Conservation (phyloP, 2,888 invertebrate species). For the Cheiracanthium punctorium region DNA sequence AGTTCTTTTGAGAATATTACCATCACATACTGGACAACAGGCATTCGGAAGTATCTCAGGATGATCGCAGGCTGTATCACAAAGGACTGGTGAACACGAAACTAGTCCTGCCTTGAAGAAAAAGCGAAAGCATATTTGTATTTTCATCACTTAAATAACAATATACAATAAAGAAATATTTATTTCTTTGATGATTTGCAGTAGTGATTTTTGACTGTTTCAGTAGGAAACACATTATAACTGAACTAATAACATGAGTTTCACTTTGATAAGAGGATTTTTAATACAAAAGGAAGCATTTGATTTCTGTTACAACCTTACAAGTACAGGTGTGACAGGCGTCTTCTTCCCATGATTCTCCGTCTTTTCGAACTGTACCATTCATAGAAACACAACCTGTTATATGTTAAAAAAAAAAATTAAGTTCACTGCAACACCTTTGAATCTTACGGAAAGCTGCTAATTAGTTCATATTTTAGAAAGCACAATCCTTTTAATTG, state of each 20-base stretch:
- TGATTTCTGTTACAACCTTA: slow-evolving; percentile 44
- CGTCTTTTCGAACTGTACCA: slow-evolving; percentile 34
- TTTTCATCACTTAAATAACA: too few species aligned
- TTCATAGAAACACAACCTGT: slow-evolving; percentile 44
- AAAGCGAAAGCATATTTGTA: background rate
- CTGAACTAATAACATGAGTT: too few species aligned
- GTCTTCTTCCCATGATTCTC: slow-evolving; percentile 54
- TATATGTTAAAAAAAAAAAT: background rate
- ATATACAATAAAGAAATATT: too few species aligned
- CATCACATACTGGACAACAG: slow-evolving; percentile 61
- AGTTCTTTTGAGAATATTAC: slow-evolving; percentile 34
- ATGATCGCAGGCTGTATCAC: slow-evolving; percentile 55
- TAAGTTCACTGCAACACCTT: too few species aligned
- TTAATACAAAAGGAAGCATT: too few species aligned
- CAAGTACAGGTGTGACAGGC: slow-evolving; percentile 52
- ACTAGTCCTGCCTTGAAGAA: slow-evolving; percentile 59
- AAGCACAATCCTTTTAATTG: too few species aligned
- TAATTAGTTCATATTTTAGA: too few species aligned
- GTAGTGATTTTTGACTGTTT: too few species aligned
- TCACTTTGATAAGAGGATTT: too few species aligned
- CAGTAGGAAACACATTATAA: too few species aligned
- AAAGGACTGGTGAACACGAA: slow-evolving; percentile 37
- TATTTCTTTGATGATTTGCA: too few species aligned
- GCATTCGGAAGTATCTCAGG: slow-evolving; percentile 25
- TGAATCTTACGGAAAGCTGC: too few species aligned